phyloP scores from a whole-genome alignment of 2,888 invertebrate species.

The Rhabditoides inermis region DNA sequence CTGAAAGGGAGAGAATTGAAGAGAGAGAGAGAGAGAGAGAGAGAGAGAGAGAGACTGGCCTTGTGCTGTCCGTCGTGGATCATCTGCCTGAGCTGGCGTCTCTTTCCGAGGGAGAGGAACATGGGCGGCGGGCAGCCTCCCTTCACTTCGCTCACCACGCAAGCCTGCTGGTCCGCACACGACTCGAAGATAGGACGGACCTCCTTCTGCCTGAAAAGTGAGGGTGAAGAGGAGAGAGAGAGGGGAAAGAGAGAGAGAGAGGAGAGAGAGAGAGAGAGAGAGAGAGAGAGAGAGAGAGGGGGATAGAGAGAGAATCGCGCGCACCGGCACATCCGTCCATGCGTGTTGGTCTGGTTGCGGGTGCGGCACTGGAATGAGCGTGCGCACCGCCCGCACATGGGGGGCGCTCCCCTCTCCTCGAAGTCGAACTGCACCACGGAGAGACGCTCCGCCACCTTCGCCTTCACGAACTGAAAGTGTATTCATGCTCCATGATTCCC shows the following conservation, averaged over 20 bases:
- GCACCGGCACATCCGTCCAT: no score
- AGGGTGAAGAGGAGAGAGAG: background rate
- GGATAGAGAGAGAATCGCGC: no score
- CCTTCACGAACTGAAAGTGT: conserved; percentile 8
- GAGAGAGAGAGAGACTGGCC: background rate
- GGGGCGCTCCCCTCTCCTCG: conserved; percentile 8
- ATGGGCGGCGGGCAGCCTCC: conserved; percentile 12
- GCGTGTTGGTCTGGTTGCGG: conserved; percentile 4
- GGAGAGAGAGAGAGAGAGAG: no score
- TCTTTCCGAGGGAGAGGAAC: conserved; percentile 4
- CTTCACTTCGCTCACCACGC: conserved; percentile 8
- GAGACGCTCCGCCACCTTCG: conserved; percentile 8
- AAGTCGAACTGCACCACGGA: conserved; percentile 7
- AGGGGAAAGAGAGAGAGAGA: no score
- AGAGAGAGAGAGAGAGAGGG: no score
- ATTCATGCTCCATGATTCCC: background rate
- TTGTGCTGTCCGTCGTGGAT: conserved; percentile 3
- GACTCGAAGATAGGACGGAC: conserved; percentile 6
- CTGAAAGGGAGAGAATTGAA: background rate
- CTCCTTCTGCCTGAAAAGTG: conserved; percentile 7
- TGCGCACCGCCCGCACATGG: conserved; percentile 10
- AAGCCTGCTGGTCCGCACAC: conserved; percentile 10
- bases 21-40: background rate
- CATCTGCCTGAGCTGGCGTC: conserved; percentile 3
- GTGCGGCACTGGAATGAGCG: conserved; percentile 8